Base-by-base conservation (phyloP, 2,113 vertebrate species). In the Perca flavescens region DNA sequence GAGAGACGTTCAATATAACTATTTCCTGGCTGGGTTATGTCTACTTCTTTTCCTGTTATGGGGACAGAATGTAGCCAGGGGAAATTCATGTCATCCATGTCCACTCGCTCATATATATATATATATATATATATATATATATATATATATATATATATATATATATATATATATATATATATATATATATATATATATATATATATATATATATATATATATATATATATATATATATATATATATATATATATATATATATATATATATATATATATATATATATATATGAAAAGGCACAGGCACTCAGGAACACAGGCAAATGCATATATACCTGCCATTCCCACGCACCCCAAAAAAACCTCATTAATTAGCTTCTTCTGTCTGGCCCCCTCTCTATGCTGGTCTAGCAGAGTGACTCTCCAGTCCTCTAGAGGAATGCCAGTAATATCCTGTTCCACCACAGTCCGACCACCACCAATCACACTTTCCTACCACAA, bases 401-500 rank as follows among this genome's bases (percentile, higher is more conserved):
- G 49, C 47, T 46, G 31, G 17, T 58, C 46, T 11, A 69, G 31
- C 74, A 56, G 22, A 83, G 56, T 43, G 74, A 63, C 64, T 85
- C 74, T 52, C 57, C 61, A 63, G 74, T 76, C 56, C 73, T 78
- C 69, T 56, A 77, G 62, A 86, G 52, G 74, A 92, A 89, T 60
- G 82, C 66, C 62, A 71, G 25, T 40, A 8, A 15, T 19, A 80
- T 80, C 76, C 56, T 36, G 69, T 82, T 85, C 82, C 82, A 87
- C 52, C 60, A 54, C 56, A 62, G 63, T 58, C 69, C 54, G 53
- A 77, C 80, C 79, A 57, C 66, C 86, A 72, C 47, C 72, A n/a
- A 85, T 87, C 87, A 91, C 53, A 92, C 81, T 91, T 93, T 93
- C 88, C 87, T 82, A 85, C 87, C 84, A 79, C 89, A 89, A 49